A percentile compares a stretch with the other conserved stretches of the same genome.
Conservation (phyloP, 2,797 vertebrate species). For the Decapterus maruadsi region DNA sequence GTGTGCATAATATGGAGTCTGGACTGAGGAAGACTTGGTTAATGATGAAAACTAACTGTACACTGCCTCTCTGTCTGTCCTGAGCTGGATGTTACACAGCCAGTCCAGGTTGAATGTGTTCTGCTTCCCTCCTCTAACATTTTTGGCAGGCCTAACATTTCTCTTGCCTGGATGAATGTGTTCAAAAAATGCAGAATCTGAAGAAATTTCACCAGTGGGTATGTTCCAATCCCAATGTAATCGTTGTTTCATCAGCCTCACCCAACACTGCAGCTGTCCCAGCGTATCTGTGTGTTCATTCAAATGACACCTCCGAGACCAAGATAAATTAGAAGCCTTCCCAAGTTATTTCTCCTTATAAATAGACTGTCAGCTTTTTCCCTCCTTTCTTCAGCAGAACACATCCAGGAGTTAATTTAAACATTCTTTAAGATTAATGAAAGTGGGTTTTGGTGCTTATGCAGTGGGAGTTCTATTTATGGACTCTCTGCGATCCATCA, state of each 20-base stretch:
- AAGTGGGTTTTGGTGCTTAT: constrained; percentile 80
- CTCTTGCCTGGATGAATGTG: constrained; percentile 18
- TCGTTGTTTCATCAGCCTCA: constrained; percentile 78
- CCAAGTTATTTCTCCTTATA: constrained; percentile 85
- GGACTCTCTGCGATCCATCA: constrained; percentile 78
- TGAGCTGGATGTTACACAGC: constrained; percentile 23
- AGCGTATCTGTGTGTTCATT: constrained; percentile 75
- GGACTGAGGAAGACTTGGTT: neutral
- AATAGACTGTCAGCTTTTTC: constrained; percentile 80
- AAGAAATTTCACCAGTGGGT: constrained; percentile 65
- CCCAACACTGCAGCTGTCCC: constrained; percentile 65
- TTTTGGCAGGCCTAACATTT: constrained; percentile 32
- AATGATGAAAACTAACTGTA: constrained; percentile 12
- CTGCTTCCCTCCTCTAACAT: constrained; percentile 13
- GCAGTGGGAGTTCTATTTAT: constrained; percentile 80
- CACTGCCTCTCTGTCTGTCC: neutral
- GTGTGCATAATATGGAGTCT: neutral
- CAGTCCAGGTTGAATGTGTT: constrained; percentile 15
- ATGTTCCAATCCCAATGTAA: constrained; percentile 71
- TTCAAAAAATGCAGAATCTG: constrained; percentile 62
- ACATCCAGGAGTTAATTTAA: constrained; percentile 85
- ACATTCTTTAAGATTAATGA: constrained; percentile 87
- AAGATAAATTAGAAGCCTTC: constrained; percentile 85
- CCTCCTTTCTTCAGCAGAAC: constrained; percentile 70
- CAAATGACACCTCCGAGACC: constrained; percentile 81